A percentile compares a stretch with the other conserved stretches of the same genome.
Evolutionary conservation across 2,888 invertebrate genomes (phyloP).

Genomic region (Incurvaria masculella): DNA sequence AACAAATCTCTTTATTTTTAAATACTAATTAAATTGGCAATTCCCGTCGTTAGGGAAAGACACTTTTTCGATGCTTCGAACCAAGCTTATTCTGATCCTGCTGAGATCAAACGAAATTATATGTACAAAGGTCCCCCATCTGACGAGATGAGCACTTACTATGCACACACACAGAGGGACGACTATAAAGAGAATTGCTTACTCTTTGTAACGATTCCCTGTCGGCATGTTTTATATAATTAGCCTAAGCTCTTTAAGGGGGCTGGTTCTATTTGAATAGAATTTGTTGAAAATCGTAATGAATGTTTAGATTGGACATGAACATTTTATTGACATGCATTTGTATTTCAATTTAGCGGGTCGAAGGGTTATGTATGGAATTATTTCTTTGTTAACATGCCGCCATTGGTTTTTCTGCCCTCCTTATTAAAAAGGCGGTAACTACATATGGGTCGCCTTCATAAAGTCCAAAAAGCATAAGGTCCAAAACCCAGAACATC

Average conservation of each 20-base stretch:
- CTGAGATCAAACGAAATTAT: slow-evolving; percentile 51
- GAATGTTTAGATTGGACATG: slow-evolving; percentile 51
- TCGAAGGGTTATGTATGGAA: slow-evolving; percentile 15
- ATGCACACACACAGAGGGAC: slow-evolving; percentile 36
- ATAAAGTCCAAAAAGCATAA: too few relatives aligned
- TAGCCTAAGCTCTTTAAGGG: slow-evolving; percentile 51
- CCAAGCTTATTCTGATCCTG: too few relatives aligned
- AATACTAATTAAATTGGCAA: not conserved
- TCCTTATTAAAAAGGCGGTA: too few relatives aligned
- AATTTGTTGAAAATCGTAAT: slow-evolving; percentile 41
- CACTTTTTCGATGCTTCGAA: too few relatives aligned
- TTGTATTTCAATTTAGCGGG: slow-evolving; percentile 37
- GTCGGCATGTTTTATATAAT: slow-evolving; percentile 45
- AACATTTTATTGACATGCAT: slow-evolving; percentile 35
- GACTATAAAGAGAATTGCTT: slow-evolving; percentile 10
- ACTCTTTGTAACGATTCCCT: slow-evolving; percentile 25
- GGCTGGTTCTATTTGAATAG: slow-evolving; percentile 28
- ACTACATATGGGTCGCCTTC: too few relatives aligned
- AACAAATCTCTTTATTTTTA: too few relatives aligned
- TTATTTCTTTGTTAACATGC: slow-evolving; percentile 7
- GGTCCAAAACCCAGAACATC: slow-evolving; percentile 11
- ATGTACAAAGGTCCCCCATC: slow-evolving; percentile 37
- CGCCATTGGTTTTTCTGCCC: slow-evolving; percentile 24
- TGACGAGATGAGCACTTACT: slow-evolving; percentile 35
- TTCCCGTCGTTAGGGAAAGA: too few relatives aligned